Base-by-base conservation (phyloP, 2,888 invertebrate genomes). In the Cheilosia pagana region DNA sequence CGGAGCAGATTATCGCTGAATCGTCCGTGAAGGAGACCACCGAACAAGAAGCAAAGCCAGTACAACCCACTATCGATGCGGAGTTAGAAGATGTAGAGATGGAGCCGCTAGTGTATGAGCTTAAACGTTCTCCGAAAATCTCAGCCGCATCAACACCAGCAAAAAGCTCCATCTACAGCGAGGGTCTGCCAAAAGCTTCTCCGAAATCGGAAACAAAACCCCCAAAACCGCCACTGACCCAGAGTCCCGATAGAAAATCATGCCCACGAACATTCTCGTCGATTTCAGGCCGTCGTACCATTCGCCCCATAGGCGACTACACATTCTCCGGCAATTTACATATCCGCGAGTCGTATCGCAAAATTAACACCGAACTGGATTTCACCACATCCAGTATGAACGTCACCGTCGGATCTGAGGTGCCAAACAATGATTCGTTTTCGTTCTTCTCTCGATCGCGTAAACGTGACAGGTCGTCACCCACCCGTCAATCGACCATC, bases 391-490 rank as follows among this genome's bases (percentile, higher is more conserved):
- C 90, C 39, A 92, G 92, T 85, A 87, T 92, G 87, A 92, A 92
- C 87, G 91, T 90, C 1, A 92, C 91, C 3, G 91, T 91, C 14
- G 91, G 91, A 2, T 92, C 91, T 0, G 91, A 92, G 77, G 89
- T 89, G 31, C 90, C 91, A 41, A 91, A 90, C 72, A 90, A 88
- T 45, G 90, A 90, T 2, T 91, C 91, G 5, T 89, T 89, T 10
- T 89, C 90, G 14, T 90, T 91, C 83, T 90, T 90, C 75, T 90
- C 89, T 0, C 89, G 90, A 16, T 90, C 91, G 4, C 91, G 90
- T 21, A 92, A 92, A 62, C 90, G 92, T 10, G 91, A 91, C 39
- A 89, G 89, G 39, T 89, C 90, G 8, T 89, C 91, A 0, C 89
- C 90, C 2, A 23, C 14, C n/a, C 55, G 21, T n/a, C 76, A 65